These are phyloP conservation scores for Syrrhaptes paradoxus DNA, from an alignment of 2,113 vertebrate genomes.

Conservation along the genomic window DNA sequence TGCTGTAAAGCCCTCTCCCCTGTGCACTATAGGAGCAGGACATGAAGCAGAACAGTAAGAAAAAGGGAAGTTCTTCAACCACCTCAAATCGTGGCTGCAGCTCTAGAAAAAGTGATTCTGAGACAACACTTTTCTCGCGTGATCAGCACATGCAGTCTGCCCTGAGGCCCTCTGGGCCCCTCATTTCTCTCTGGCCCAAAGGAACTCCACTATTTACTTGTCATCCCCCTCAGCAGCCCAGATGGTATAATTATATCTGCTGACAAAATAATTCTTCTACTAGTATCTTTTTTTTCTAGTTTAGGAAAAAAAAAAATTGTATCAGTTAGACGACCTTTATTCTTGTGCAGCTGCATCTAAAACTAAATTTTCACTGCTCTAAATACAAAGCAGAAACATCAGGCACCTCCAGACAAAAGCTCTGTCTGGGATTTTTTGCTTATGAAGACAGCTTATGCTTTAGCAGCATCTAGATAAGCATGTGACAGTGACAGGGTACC, in stretches of 20 bases:
- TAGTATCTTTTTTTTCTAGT: not conserved
- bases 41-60: not conserved
- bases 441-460: not conserved
- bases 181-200: not conserved
- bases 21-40: not conserved
- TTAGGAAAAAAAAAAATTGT: not conserved
- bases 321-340: not conserved
- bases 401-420: not conserved
- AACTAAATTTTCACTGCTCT: not conserved
- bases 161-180: not conserved
- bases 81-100: not conserved
- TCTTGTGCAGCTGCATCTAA: not conserved
- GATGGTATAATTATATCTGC: not conserved
- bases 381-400: not conserved
- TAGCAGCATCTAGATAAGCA: not conserved
- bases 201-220: not conserved
- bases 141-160: not conserved
- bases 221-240: not conserved
- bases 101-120: not conserved
- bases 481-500: not conserved
- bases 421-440: not conserved
- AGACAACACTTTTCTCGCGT: not conserved
- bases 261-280: not conserved
- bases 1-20: not conserved
- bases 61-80: not conserved